Evolutionary conservation across 2,888 invertebrate genomes (phyloP).

Genomic region (Andrena trimmerana): DNA sequence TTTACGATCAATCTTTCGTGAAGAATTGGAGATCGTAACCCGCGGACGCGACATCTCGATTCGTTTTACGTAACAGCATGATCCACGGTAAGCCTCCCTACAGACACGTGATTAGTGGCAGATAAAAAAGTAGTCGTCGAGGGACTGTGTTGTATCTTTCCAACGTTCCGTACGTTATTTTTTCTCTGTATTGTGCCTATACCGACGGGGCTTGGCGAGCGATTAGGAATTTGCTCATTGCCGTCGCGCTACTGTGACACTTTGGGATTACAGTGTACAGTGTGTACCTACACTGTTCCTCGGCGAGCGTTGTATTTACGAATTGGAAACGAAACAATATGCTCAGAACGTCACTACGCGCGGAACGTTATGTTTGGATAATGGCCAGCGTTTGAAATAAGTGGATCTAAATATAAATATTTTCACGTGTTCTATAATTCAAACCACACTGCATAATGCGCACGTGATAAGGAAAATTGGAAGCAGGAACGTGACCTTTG

Average conservation of each 20-base stretch:
- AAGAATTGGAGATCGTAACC: neutral
- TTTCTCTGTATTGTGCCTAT: neutral
- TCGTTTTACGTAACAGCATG: constrained; percentile 12
- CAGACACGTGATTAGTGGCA: neutral
- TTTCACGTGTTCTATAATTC: constrained; percentile 50
- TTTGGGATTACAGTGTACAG: neutral
- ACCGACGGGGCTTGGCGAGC: neutral
- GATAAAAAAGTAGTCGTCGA: constrained; percentile 4
- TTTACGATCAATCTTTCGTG: neutral
- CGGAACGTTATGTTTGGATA: constrained; percentile 25
- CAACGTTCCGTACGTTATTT: neutral
- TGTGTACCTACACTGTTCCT: neutral
- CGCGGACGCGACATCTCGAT: neutral
- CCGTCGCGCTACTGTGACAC: neutral
- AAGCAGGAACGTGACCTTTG: constrained; percentile 21
- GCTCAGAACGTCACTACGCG: constrained; percentile 13
- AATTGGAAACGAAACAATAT: constrained; percentile 11
- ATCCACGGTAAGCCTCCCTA: neutral
- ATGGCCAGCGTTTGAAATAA: constrained; percentile 38
- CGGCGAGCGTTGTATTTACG: neutral
- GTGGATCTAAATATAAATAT: constrained; percentile 58
- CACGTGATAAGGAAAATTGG: constrained; percentile 28
- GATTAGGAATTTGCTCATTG: neutral
- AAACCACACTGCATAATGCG: constrained; percentile 16
- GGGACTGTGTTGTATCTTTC: neutral